Evolutionary conservation across 2,113 vertebrate species (phyloP), one percentile per base, ranked within the genome.

Genomic region (Campylorhamphus procurvoides): DNA sequence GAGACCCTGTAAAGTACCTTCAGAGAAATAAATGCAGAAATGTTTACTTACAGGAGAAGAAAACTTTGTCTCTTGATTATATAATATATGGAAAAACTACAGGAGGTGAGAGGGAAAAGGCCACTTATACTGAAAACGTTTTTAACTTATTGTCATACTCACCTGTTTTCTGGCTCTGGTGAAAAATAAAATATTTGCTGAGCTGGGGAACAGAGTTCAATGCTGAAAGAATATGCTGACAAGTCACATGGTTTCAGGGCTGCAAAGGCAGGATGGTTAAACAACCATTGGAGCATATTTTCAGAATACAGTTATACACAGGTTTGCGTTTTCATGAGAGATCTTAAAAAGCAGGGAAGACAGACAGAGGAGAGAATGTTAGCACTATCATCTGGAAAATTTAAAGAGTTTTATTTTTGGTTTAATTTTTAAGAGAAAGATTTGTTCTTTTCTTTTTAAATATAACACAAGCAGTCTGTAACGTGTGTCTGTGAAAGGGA

Each of bases 141-240:
- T 83, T 52, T 33, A 80, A 18, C 5, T 68, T 80, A 53, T 74
- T 89, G 59, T 68, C 39, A 71, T 55, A 28, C 49, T 95, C 24
- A 71, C 53, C 28, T 74, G 37, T 92, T 78, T 91, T 67, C 62
- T 81, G 72, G 37, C 60, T 49, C 66, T 52, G n/a, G 27, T 85
- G 66, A 75, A 90, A 85, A 93, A 71, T 35, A 73, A 88, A 79
- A 73, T 84, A 67, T 64, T 94, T 84, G 33, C 89, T 92, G 81
- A 92, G 62, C 72, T 91, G 68, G 67, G 35, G 69, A 76, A 55
- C 14, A 18, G 78, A 91, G 59, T 92, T 89, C 66, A 87, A 22
- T 3, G 9, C 31, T 71, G 53, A 50, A 73, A 37, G 72, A 80
- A 84, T 62, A 28, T 72, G 83, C 94, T 87, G 96, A 94, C 12